phyloP scores from a whole-genome alignment of 1,140 invertebrate genomes.

The Stenopsyche tienmushanensis region DNA sequence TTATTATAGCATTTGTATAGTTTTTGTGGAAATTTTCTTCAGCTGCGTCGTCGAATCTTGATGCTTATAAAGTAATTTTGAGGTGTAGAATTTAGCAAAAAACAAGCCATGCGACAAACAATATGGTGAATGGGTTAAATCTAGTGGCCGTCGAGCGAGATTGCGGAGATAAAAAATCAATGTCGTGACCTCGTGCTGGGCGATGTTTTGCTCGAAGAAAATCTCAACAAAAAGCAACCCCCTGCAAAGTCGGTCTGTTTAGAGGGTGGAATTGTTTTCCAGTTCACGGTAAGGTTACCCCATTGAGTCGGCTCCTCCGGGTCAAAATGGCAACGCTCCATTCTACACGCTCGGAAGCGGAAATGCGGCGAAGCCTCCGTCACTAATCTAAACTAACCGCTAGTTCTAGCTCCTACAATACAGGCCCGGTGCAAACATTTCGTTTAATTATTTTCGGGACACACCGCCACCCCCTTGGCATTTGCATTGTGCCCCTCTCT shows the following conservation, averaged over 20 bases:
- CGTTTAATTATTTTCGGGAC: slow-evolving; percentile 6
- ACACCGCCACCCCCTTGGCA: not conserved
- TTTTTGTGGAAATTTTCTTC: no score
- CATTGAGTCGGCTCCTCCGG: not conserved
- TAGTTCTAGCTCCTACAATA: not conserved
- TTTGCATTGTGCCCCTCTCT: not conserved
- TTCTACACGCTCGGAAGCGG: not conserved
- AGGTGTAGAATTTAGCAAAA: no score
- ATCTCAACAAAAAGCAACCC: not conserved
- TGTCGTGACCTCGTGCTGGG: not conserved
- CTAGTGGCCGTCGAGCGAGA: no score
- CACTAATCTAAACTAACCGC: not conserved
- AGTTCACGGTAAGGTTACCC: slow-evolving; percentile 9
- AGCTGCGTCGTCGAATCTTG: no score
- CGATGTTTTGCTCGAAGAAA: not conserved
- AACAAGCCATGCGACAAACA: no score
- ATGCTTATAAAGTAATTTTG: no score
- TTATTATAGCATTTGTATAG: no score
- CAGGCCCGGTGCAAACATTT: not conserved
- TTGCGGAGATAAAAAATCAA: not conserved
- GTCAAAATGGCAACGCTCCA: not conserved
- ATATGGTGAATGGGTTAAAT: no score
- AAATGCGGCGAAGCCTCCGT: not conserved
- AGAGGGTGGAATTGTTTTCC: not conserved
- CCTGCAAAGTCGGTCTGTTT: not conserved